These are phyloP conservation scores for Hedya salicella DNA, from an alignment of 2,888 invertebrate species.

Conservation along the genomic window DNA sequence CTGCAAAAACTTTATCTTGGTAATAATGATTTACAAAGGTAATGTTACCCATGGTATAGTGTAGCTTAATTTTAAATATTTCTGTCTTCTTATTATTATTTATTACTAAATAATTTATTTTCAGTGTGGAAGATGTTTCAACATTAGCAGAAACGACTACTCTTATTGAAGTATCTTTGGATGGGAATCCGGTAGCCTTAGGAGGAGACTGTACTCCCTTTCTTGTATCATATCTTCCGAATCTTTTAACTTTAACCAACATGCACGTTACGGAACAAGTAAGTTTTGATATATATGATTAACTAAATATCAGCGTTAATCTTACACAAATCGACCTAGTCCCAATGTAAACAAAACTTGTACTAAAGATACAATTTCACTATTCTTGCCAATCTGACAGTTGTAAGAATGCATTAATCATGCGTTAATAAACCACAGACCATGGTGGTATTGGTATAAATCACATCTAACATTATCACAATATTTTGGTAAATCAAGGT, in stretches of 20 bases:
- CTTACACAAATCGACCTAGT: too few species aligned
- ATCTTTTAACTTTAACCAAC: conserved; percentile 89
- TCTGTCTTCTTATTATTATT: neutral
- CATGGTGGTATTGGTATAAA: too few species aligned
- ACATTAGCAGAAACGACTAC: conserved; percentile 91
- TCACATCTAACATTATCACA: too few species aligned
- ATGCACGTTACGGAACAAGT: conserved; percentile 92
- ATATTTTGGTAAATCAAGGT: conserved; percentile 67
- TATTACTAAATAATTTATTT: conserved; percentile 46
- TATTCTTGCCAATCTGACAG: too few species aligned
- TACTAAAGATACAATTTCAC: too few species aligned
- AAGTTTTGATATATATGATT: conserved; percentile 39
- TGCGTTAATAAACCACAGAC: too few species aligned
- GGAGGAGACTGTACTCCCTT: conserved; percentile 93
- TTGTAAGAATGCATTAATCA: too few species aligned
- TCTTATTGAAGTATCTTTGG: conserved; percentile 93
- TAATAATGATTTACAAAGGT: conserved; percentile 90
- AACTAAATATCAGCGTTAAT: neutral
- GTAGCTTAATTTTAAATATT: too few species aligned
- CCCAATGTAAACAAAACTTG: too few species aligned
- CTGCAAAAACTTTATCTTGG: conserved; percentile 92
- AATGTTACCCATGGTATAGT: conserved; percentile 41
- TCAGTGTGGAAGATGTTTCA: conserved; percentile 93
- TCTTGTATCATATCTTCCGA: conserved; percentile 91
- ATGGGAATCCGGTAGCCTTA: conserved; percentile 92